Percentiles rank a stretch among this genome's conserved stretches.
Conservation (phyloP, 2,797 vertebrate species). For the Furcifer pardalis region DNA sequence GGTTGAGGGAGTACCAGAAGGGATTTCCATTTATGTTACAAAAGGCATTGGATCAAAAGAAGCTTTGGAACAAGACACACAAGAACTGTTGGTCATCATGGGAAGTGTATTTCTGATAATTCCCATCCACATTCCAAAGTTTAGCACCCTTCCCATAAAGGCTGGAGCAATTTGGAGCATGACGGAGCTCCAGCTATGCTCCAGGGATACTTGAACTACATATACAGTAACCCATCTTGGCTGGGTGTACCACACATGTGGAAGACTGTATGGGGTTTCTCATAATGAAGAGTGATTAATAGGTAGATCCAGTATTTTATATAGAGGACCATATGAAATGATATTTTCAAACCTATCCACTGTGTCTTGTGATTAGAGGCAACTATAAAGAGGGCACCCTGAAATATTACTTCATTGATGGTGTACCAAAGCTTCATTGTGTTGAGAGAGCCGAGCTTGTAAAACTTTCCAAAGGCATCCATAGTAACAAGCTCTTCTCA, state of each 20-base stretch:
- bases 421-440: neutral
- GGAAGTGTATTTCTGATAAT: neutral
- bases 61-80: neutral
- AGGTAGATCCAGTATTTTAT: neutral
- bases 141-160: neutral
- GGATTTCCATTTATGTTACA: neutral
- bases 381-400: neutral
- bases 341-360: neutral
- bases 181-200: neutral
- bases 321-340: neutral
- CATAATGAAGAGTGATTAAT: neutral
- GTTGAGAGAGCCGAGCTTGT: neutral
- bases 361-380: neutral
- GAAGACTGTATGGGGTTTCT: neutral
- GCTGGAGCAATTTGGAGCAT: no score
- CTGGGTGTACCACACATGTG: neutral
- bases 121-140: neutral
- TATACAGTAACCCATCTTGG: no score
- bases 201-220: neutral
- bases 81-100: neutral
- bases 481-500: no score
- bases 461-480: neutral
- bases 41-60: neutral
- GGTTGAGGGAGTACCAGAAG: neutral
- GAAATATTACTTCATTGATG: neutral